A percentile compares a stretch with the other conserved stretches of the same genome.
phyloP scores from a whole-genome alignment of 2,888 invertebrate species.

The Cataglyphis livida region DNA sequence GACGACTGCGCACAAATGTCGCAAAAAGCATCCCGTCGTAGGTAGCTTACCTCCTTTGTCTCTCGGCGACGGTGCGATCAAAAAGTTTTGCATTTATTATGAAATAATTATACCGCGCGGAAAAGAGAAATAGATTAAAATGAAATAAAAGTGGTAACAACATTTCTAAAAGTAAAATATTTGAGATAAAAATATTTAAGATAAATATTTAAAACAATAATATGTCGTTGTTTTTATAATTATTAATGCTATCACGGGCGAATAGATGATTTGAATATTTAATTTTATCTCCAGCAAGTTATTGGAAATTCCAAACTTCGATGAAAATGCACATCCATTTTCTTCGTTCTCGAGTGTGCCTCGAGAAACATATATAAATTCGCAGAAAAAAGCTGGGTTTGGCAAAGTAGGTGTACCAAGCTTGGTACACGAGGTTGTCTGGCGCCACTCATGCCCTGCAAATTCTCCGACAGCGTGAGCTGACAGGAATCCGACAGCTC shows the following conservation, averaged over 20 bases:
- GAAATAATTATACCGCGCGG: slow-evolving; percentile 15
- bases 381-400: slow-evolving; percentile 6
- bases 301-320: not conserved
- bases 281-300: not conserved
- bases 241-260: not conserved
- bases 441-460: slow-evolving; percentile 49
- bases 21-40: not conserved
- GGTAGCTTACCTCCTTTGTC: slow-evolving; percentile 29
- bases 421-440: slow-evolving; percentile 25
- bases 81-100: slow-evolving; percentile 24
- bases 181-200: not conserved
- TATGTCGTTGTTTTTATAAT: not conserved
- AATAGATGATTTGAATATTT: not conserved
- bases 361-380: slow-evolving; percentile 23
- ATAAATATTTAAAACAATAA: not conserved
- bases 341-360: not conserved
- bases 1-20: slow-evolving; percentile 4
- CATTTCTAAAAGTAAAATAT: not conserved
- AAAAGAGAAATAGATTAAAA: not conserved
- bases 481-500: slow-evolving; percentile 57
- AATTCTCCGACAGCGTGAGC: slow-evolving; percentile 52
- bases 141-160: not conserved
- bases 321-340: not conserved
- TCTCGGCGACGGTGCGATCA: slow-evolving; percentile 10
- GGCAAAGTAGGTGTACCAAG: slow-evolving; percentile 32